These are phyloP conservation scores for Dendrolimus pini DNA, from an alignment of 2,888 invertebrate species.

Conservation along the genomic window DNA sequence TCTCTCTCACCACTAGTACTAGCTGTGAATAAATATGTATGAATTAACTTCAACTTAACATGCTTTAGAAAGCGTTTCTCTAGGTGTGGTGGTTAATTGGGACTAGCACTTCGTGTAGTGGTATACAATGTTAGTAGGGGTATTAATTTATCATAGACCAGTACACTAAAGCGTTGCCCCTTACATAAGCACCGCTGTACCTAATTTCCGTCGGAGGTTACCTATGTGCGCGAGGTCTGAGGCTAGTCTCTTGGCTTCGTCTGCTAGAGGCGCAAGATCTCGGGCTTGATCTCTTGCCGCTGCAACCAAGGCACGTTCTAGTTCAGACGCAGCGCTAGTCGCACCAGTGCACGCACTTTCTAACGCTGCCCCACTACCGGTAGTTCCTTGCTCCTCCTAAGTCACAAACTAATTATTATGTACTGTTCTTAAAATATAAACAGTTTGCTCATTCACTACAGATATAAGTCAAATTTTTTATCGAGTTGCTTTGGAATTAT, in stretches of 20 bases:
- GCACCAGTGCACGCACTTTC: slow-evolving; percentile 80
- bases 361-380: slow-evolving; percentile 60
- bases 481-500: too few species aligned
- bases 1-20: slow-evolving; percentile 79
- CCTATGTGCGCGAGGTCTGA: slow-evolving; percentile 71
- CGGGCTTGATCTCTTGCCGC: slow-evolving; percentile 71
- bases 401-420: neutral
- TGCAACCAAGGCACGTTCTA: slow-evolving; percentile 85
- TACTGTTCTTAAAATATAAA: too few species aligned
- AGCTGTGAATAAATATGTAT: slow-evolving; percentile 31
- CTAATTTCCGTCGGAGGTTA: slow-evolving; percentile 58
- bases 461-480: too few species aligned
- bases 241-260: slow-evolving; percentile 62
- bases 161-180: neutral
- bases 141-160: neutral
- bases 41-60: neutral
- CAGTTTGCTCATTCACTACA: slow-evolving; percentile 1
- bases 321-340: slow-evolving; percentile 89
- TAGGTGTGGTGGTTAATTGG: neutral
- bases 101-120: slow-evolving; percentile 3
- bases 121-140: neutral
- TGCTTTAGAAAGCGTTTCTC: neutral
- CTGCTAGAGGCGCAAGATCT: slow-evolving; percentile 61
- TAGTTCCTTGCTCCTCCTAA: slow-evolving; percentile 60
- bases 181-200: slow-evolving; percentile 40